A percentile compares a stretch with the other conserved stretches of the same genome.
Evolutionary conservation across 2,113 vertebrate species (phyloP).

Genomic region (Heterotis niloticus): DNA sequence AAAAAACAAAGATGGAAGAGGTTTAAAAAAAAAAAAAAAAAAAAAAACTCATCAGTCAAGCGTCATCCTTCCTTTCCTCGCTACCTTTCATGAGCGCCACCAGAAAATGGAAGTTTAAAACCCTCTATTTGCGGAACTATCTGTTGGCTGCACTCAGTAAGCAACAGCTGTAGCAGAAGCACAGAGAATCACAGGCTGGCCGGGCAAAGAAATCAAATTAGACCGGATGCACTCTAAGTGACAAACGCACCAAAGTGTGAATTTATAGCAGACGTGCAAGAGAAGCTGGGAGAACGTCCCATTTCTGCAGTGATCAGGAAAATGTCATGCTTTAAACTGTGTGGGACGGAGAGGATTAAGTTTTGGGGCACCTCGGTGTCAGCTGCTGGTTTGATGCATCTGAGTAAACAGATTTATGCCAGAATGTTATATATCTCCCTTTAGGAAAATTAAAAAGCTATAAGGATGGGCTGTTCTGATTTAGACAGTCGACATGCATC

Average conservation of each 20-base stretch:
- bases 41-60: conserved; percentile 30
- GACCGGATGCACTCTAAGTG: conserved; percentile 59
- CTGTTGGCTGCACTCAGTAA: conserved; percentile 61
- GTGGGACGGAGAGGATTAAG: conserved; percentile 49
- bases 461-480: background rate
- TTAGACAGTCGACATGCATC: background rate
- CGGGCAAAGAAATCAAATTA: conserved; percentile 69
- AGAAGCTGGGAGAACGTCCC: conserved; percentile 33
- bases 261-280: conserved; percentile 47
- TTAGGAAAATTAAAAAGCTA: conserved; percentile 13
- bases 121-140: conserved; percentile 71
- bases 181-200: conserved; percentile 55
- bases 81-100: conserved; percentile 48
- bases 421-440: conserved; percentile 20
- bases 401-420: background rate
- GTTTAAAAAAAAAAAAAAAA: conserved; percentile 10
- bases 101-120: conserved; percentile 66
- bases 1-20: background rate
- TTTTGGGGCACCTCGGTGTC: conserved; percentile 15
- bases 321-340: conserved; percentile 52
- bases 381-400: background rate
- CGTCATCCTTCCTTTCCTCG: conserved; percentile 26
- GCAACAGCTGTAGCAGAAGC: conserved; percentile 57
- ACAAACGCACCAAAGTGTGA: conserved; percentile 66
- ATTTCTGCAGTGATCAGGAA: conserved; percentile 48